Base-by-base conservation (phyloP, 2,113 vertebrate species). In the Odontesthes bonariensis region DNA sequence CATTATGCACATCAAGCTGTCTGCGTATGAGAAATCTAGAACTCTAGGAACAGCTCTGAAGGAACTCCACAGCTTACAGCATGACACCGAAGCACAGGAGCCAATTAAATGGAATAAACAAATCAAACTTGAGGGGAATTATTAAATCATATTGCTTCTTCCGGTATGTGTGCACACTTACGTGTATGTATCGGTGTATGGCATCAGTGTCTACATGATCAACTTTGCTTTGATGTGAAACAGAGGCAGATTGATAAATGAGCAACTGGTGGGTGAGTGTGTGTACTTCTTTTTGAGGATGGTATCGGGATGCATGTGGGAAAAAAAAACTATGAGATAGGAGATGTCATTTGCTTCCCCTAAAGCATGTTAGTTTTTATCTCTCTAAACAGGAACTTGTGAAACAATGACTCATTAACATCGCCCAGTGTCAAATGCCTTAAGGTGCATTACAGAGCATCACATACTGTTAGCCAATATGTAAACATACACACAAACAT, bases 321-420 rank as follows among this genome's bases (percentile, higher is more conserved):
- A n/a, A n/a, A 42, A 54, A 60, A 60, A 35, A 31, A 55, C 74
- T 81, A 6, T 6, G 35, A 7, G 35, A 38, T 38, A 8, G 35
- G 59, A 55, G 55, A 33, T 57, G 74, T 72, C 69, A 12, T 59
- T 60, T 76, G 53, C 60, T 51, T 71, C 31, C 73, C 87, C 81
- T 59, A 40, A 79, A 88, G 86, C 79, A 56, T 68, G 57, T 49
- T 33, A 56, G 73, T 32, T 42, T 86, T 64, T 90, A 86, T 91
- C 88, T 88, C 73, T 51, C 63, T 59, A 60, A 81, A 86, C 87
- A 89, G 86, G 65, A 85, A 78, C 59, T 44, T 60, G 57, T 69
- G 73, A 88, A 75, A 92, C 86, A 91, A 85, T 88, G 81, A 75
- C 53, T 86, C 79, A 89, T 89, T 86, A 86, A 83, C 79, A 81